phyloP scores from a whole-genome alignment of 2,113 vertebrate species.

The Rhodinocichla rosea region DNA sequence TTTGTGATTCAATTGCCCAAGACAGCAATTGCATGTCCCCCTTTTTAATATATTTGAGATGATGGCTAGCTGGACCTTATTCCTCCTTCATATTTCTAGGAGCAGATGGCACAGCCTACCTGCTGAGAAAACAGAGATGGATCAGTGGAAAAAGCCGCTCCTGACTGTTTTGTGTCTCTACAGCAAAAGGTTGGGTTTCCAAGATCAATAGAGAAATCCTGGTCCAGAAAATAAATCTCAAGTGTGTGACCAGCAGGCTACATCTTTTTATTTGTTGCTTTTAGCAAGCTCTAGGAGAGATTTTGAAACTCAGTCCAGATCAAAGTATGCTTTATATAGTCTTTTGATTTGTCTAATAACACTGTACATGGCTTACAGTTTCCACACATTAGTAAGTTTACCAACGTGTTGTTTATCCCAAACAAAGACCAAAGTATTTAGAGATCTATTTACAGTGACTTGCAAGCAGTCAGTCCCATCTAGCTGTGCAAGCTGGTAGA shows the following conservation, averaged over 20 bases:
- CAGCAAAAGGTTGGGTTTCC: background rate
- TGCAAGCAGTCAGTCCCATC: background rate
- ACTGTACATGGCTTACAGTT: background rate
- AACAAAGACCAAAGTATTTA: background rate
- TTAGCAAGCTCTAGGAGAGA: background rate
- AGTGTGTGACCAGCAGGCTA: background rate
- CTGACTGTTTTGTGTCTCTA: background rate
- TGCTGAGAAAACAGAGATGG: background rate
- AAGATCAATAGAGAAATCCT: constrained; percentile 45
- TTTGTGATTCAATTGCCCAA: background rate
- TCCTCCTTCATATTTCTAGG: background rate
- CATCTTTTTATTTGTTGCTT: constrained; percentile 32
- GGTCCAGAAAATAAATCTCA: constrained; percentile 24
- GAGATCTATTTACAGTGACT: background rate
- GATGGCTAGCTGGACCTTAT: background rate
- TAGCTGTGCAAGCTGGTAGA: background rate
- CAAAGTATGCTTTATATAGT: background rate
- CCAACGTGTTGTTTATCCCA: background rate
- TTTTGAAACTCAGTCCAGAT: background rate
- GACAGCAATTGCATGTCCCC: background rate
- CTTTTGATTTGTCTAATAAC: background rate
- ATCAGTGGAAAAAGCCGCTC: background rate
- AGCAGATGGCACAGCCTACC: constrained; percentile 15
- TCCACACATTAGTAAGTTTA: background rate
- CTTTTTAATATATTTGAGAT: background rate